Evolutionary conservation across 2,888 invertebrate species (phyloP), one percentile per base, ranked within the genome.

Genomic region (Dryomyza anilis): DNA sequence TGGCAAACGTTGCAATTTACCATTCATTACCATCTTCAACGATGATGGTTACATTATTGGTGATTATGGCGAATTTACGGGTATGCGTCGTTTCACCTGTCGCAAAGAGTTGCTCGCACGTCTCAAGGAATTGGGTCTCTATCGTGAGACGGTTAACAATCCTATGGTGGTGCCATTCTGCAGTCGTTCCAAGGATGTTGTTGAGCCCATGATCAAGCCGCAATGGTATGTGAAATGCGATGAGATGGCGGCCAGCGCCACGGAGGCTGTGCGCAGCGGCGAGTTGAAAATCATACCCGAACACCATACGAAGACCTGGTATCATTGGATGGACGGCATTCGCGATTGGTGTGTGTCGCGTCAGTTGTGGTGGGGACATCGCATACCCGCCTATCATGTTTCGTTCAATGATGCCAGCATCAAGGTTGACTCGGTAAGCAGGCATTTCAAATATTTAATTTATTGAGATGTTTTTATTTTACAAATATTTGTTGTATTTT

Each of bases 361-460:
- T 1, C 99, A 99, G 83, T 86, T 99, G 63, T 99, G 99, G 99
- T 99, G 99, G 99, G 99, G 99, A 1, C 99, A 99, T 84, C 89
- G 95, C 65, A 96, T 99, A 71, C 99, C 99, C 0, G 97, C 95
- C 0, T 99, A 98, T 81, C 89, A 87, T 77, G 89, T 95, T 14
- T 86, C 85, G 10, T 82, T 89, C 63, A 84, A 84, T 64, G 87
- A 86, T 76, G 69, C 81, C 29, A 73, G 74, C 50, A 83, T 79
- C 12, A 71, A 76, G 33, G 52, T 67, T 12, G 75, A 81, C 56
- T 75, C 82, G 70, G 84, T 84, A 69, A 78, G 81, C 77, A 33
- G 19, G 39, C n/a, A 25, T 56, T 36, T 21, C 5, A 29, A 52
- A 2, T 30, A 33, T 33, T 53, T 27, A 52, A 52, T 8, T 53